These are phyloP conservation scores for Porites rus DNA, from an alignment of 92 coral and sea anemone genomes.

Conservation along the genomic window DNA sequence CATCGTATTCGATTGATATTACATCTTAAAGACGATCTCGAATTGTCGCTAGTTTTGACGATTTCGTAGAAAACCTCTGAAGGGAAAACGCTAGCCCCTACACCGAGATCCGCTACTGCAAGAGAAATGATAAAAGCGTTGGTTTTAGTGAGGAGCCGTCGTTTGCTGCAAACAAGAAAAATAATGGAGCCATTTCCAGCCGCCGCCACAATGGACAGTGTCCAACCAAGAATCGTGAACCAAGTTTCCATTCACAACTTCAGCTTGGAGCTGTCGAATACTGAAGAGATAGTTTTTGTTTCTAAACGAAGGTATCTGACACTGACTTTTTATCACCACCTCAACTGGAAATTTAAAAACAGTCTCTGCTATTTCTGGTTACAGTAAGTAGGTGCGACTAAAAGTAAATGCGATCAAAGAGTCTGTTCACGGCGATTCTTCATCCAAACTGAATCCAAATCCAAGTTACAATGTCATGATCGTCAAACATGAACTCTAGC, in stretches of 20 bases:
- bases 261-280: too few relatives aligned
- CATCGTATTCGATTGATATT: neutral
- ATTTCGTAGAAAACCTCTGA: neutral
- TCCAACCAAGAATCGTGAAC: slow-evolving; percentile 3
- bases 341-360: too few relatives aligned
- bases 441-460: too few relatives aligned
- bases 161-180: neutral
- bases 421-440: too few relatives aligned
- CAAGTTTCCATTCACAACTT: neutral
- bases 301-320: too few relatives aligned
- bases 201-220: neutral
- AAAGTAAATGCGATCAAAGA: too few relatives aligned
- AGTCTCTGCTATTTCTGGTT: too few relatives aligned
- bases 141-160: neutral
- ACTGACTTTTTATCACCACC: too few relatives aligned
- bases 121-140: neutral
- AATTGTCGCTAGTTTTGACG: neutral
- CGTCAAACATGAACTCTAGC: too few relatives aligned
- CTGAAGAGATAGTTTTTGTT: too few relatives aligned
- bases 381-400: too few relatives aligned
- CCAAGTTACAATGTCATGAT: too few relatives aligned
- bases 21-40: neutral
- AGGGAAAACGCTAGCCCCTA: neutral
- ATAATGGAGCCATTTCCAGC: neutral
- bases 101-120: slow-evolving; percentile 1